phyloP scores from a whole-genome alignment of 2,797 vertebrate genomes.

The Sebastes trivittatus region DNA sequence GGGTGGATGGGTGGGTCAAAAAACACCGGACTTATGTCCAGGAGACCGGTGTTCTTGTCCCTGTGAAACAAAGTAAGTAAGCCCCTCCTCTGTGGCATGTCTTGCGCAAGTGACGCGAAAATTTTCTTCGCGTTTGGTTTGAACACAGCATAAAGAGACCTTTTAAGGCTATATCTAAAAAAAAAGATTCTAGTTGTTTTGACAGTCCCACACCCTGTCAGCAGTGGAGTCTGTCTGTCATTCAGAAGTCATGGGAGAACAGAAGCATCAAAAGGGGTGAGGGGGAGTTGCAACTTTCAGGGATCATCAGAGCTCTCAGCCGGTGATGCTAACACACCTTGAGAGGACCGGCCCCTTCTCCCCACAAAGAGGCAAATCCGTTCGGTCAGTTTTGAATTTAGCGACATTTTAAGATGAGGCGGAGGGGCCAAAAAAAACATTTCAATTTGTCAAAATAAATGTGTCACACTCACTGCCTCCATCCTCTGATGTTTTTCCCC shows the following conservation, averaged over 20 bases:
- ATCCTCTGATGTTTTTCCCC: slow-evolving; percentile 59
- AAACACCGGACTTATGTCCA: too few relatives aligned
- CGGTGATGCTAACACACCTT: slow-evolving; percentile 71
- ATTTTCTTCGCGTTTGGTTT: background rate
- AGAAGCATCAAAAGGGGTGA: slow-evolving; percentile 15
- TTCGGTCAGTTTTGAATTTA: slow-evolving; percentile 74
- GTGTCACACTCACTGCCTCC: slow-evolving; percentile 47
- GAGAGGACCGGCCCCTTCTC: slow-evolving; percentile 51
- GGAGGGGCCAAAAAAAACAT: slow-evolving; percentile 25
- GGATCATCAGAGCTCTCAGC: slow-evolving; percentile 54
- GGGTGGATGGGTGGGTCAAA: too few relatives aligned
- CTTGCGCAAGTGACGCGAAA: background rate
- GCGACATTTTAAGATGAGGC: slow-evolving; percentile 68
- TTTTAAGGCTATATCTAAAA: background rate
- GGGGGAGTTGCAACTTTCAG: background rate
- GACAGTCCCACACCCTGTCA: slow-evolving; percentile 14
- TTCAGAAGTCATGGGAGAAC: slow-evolving; percentile 22
- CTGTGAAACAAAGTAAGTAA: background rate
- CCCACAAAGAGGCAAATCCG: slow-evolving; percentile 62
- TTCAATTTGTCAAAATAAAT: slow-evolving; percentile 78
- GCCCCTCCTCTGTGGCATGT: background rate
- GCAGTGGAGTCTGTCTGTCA: slow-evolving; percentile 26
- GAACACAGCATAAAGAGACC: background rate
- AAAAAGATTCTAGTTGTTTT: background rate
- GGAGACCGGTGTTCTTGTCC: too few relatives aligned